phyloP scores from a whole-genome alignment of 1,140 invertebrate species.

The Drosophila nigromelanica region DNA sequence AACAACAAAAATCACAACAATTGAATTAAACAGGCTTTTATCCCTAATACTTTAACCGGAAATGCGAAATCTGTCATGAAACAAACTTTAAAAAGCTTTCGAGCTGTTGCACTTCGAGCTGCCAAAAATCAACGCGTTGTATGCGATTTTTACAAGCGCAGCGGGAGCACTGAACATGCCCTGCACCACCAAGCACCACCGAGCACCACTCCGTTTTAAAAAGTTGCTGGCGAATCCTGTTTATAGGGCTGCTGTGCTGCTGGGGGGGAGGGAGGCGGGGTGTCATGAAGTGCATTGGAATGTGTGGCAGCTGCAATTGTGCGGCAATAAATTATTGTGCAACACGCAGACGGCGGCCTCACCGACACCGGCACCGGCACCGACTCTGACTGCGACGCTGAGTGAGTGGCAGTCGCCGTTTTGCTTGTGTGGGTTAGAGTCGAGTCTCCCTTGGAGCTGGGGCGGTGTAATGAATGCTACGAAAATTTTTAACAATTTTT shows the following conservation, averaged over 20 bases:
- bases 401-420: conserved; percentile 51
- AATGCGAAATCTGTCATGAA: conserved; percentile 6
- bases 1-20: not conserved
- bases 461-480: conserved; percentile 73
- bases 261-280: conserved; percentile 3
- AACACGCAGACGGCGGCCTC: conserved; percentile 67
- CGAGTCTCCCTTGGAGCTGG: not conserved
- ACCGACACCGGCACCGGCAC: conserved; percentile 18
- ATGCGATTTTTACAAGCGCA: conserved; percentile 71
- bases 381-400: conserved; percentile 5
- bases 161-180: conserved; percentile 54
- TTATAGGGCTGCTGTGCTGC: conserved; percentile 39
- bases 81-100: conserved; percentile 3
- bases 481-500: conserved; percentile 80
- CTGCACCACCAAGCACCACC: conserved; percentile 7
- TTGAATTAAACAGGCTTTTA: not conserved
- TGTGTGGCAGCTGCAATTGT: conserved; percentile 81
- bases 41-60: not conserved
- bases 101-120: conserved; percentile 14
- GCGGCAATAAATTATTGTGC: conserved; percentile 81
- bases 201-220: not conserved
- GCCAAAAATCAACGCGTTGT: conserved; percentile 58
- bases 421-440: not conserved
- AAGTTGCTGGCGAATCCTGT: conserved; percentile 11
- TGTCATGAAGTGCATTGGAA: conserved; percentile 74